Conservation (phyloP, 2,888 invertebrate species). For the Mimumesa dahlbomi region DNA sequence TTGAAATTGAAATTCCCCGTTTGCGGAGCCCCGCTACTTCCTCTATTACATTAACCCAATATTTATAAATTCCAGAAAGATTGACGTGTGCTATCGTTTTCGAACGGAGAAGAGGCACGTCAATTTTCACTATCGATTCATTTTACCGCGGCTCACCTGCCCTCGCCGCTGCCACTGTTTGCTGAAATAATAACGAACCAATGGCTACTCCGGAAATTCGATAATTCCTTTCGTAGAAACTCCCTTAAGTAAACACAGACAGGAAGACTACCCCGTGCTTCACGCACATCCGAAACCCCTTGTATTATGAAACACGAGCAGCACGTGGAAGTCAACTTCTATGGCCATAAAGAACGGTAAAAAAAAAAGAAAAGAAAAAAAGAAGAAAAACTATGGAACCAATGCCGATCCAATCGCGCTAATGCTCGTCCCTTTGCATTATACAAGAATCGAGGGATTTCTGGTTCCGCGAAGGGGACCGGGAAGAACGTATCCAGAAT, state of each 20-base stretch:
- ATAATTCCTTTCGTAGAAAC: slow-evolving; percentile 64
- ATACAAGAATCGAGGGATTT: slow-evolving; percentile 60
- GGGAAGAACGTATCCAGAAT: slow-evolving; percentile 37
- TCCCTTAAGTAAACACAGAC: slow-evolving; percentile 23
- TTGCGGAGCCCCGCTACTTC: background rate
- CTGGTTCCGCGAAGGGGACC: slow-evolving; percentile 33
- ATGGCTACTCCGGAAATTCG: slow-evolving; percentile 60
- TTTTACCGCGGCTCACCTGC: slow-evolving; percentile 49
- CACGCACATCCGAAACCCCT: background rate
- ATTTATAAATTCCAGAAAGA: slow-evolving; percentile 34
- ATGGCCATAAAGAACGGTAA: slow-evolving; percentile 53
- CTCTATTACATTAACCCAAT: slow-evolving; percentile 22
- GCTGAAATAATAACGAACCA: slow-evolving; percentile 64
- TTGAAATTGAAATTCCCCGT: slow-evolving; percentile 5
- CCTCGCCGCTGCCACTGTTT: slow-evolving; percentile 54
- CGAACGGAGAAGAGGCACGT: slow-evolving; percentile 15
- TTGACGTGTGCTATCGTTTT: slow-evolving; percentile 16
- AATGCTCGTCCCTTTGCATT: slow-evolving; percentile 68
- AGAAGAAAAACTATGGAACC: too few species aligned
- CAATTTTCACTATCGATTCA: slow-evolving; percentile 43
- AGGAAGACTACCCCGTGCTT: background rate
- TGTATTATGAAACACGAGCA: background rate
- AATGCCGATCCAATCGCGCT: slow-evolving; percentile 68
- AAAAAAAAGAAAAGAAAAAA: slow-evolving; percentile 22
- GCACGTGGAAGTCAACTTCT: slow-evolving; percentile 25